Conservation (phyloP, 2,113 vertebrate genomes). For the Malurus elegans region DNA sequence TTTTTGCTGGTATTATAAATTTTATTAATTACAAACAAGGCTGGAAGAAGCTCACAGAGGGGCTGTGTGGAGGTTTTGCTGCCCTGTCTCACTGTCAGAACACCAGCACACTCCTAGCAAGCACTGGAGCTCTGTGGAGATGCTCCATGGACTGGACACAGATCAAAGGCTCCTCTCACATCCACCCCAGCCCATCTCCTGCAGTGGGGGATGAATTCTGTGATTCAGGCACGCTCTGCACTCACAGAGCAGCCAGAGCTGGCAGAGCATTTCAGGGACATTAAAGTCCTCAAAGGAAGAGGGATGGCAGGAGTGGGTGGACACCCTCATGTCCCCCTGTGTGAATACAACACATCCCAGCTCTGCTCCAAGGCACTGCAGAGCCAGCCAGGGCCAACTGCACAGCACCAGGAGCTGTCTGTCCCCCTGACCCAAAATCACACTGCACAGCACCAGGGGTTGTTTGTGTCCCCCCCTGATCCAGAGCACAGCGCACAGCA, state of each 20-base stretch:
- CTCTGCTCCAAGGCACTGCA: background rate
- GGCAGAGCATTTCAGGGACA: background rate
- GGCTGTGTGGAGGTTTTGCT: background rate
- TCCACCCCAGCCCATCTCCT: background rate
- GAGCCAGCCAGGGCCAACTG: background rate
- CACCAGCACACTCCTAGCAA: background rate
- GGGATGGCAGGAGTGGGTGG: background rate
- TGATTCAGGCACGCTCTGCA: background rate
- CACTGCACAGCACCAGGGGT: background rate
- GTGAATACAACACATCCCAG: background rate
- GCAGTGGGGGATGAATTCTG: background rate
- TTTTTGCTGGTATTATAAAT: background rate
- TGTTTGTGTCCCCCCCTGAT: background rate
- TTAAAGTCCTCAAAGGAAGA: background rate
- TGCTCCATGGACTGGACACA: background rate
- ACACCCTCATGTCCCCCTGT: background rate
- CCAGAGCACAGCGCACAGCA: background rate
- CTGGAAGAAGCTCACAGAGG: background rate
- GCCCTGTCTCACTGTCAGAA: background rate
- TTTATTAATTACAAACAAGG: background rate
- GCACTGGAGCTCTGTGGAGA: background rate
- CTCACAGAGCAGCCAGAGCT: background rate
- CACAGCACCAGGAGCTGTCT: background rate
- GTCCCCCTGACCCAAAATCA: background rate
- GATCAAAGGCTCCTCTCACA: background rate